Base-by-base conservation (phyloP, 2,888 invertebrate species). In the Plagiodera versicolora region DNA sequence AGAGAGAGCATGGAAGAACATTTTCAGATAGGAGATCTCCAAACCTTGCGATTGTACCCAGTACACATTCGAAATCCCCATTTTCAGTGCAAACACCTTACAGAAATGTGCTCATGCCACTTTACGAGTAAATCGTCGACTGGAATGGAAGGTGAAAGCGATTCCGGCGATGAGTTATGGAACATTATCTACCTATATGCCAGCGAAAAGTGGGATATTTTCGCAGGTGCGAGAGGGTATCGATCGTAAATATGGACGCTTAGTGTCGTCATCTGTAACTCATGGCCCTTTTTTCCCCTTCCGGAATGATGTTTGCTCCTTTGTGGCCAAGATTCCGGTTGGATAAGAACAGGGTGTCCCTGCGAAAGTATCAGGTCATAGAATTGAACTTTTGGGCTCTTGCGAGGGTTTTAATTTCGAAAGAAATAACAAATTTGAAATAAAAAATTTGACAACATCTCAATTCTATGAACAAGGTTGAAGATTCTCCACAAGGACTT, bases 171-270 rank as follows among this genome's bases (percentile, higher is more conserved):
- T 80, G 80, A 80, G 76, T 79, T 80, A 80, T 79, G 75, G 76
- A 70, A 75, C 78, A 79, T 80, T 79, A 80, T 80, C 80, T 80
- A 79, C 79, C 79, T 80, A 78, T 76, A 76, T 75, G 74, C 72
- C 74, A 72, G 74, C 73, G 76, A 77, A 78, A 78, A 79, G 76
- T 77, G 74, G 76, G 74, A 77, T 78, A 78, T 77, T 79, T 79
- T 78, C 78, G 79, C 80, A 80, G 80, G 80, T 80, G 80, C 74
- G 75, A 70, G 70, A 72, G 76, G 71, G 78, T 77, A 77, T 75
- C 75, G 79, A 78, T 79, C 80, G 78, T 80, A 80, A 80, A 80
- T 79, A 79, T 74, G n/a, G 78, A 76, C 77, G 77, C 77, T 78
- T 78, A 76, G 77, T 75, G 78, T 77, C 79, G 79, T 79, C 79